A percentile compares a stretch with the other conserved stretches of the same genome.
Evolutionary conservation across 2,888 invertebrate genomes (phyloP).

Genomic region (Eilema griseolum): DNA sequence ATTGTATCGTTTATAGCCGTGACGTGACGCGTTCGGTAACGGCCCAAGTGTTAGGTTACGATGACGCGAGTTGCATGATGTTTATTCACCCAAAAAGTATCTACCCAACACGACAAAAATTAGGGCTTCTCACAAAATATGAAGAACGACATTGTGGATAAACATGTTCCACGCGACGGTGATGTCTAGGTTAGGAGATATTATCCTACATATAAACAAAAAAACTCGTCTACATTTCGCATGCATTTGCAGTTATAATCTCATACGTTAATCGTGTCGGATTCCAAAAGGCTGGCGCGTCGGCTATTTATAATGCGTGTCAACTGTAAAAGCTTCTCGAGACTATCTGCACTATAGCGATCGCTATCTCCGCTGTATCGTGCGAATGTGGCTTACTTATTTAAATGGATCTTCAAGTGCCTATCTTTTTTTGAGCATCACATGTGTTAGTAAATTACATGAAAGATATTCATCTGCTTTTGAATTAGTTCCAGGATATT

Average conservation of each 20-base stretch:
- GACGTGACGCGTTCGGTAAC: too few species aligned
- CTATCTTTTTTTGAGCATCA: constrained; percentile 4
- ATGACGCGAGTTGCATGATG: too few species aligned
- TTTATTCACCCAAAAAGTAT: too few species aligned
- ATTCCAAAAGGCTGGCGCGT: constrained; percentile 50
- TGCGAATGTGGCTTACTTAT: constrained; percentile 38
- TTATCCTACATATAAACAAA: background rate
- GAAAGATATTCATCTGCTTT: background rate
- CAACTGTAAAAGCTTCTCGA: constrained; percentile 52
- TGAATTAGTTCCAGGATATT: background rate
- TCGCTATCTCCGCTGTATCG: constrained; percentile 54
- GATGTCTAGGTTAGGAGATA: background rate
- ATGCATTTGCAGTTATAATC: constrained; percentile 53
- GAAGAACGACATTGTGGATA: background rate
- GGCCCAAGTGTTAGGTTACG: too few species aligned
- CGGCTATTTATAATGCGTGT: constrained; percentile 48
- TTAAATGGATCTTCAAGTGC: constrained; percentile 40
- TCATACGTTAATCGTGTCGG: constrained; percentile 50
- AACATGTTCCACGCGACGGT: background rate
- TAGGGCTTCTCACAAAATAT: too few species aligned
- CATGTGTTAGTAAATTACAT: background rate
- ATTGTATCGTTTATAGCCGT: too few species aligned
- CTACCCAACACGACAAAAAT: too few species aligned
- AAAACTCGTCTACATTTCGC: constrained; percentile 29
- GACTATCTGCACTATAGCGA: constrained; percentile 45